A percentile compares a stretch with the other conserved stretches of the same genome.
Conservation (phyloP, 2,113 vertebrate genomes). For the Lucifuga dentata region DNA sequence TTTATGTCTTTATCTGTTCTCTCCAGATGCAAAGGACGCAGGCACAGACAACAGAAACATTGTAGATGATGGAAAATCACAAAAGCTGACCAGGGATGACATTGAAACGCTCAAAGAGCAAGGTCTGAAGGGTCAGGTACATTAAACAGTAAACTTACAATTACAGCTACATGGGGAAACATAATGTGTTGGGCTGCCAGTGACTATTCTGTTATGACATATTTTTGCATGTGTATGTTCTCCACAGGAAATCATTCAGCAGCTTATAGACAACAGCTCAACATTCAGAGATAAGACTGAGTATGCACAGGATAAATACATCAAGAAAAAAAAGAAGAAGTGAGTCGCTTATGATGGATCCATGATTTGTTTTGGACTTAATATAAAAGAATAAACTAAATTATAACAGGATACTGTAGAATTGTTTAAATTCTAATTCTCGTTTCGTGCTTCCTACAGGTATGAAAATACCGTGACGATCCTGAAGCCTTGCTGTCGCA, state of each 20-base stretch:
- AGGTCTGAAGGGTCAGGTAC: constrained; percentile 96
- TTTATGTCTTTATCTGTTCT: background rate
- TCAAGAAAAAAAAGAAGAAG: constrained; percentile 99
- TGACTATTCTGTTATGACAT: no score
- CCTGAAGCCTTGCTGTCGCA: constrained; percentile 92
- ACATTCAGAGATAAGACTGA: constrained; percentile 97
- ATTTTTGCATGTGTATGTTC: constrained; percentile 18
- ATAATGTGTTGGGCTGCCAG: background rate
- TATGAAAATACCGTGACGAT: constrained; percentile 92
- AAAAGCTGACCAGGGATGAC: constrained; percentile 97
- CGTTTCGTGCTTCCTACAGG: constrained; percentile 72
- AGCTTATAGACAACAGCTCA: constrained; percentile 96
- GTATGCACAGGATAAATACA: constrained; percentile 98
- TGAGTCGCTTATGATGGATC: constrained; percentile 77
- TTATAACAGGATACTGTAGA: background rate
- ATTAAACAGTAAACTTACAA: constrained; percentile 14
- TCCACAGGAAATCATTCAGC: constrained; percentile 94
- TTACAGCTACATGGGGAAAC: background rate
- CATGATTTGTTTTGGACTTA: background rate
- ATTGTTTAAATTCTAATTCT: background rate
- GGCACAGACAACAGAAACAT: constrained; percentile 98
- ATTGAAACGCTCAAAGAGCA: constrained; percentile 97
- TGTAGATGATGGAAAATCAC: constrained; percentile 96
- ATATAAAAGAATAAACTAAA: no score
- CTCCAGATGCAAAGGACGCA: constrained; percentile 90